phyloP scores from a whole-genome alignment of 1,140 invertebrate genomes.

The Apocrypta bakeri region DNA sequence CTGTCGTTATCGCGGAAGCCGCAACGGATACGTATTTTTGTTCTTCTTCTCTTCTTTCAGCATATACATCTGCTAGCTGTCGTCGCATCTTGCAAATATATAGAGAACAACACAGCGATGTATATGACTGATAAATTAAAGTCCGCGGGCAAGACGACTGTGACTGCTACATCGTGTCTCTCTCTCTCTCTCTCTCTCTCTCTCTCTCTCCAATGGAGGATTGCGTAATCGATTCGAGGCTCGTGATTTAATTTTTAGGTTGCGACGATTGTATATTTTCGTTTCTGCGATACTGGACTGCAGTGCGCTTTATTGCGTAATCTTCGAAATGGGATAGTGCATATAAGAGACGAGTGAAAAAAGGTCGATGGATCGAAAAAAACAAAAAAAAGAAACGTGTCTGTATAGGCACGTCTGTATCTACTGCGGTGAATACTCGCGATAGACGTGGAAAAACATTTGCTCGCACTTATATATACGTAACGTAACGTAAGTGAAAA shows the following conservation, averaged over 20 bases:
- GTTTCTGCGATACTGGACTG: too few relatives aligned
- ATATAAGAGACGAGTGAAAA: too few relatives aligned
- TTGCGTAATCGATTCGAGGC: not conserved
- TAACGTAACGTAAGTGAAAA: too few relatives aligned
- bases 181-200: too few relatives aligned
- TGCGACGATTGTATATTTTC: too few relatives aligned
- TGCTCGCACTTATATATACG: too few relatives aligned
- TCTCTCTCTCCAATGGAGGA: too few relatives aligned
- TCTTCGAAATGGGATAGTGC: too few relatives aligned
- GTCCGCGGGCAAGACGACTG: not conserved
- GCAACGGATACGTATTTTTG: not conserved
- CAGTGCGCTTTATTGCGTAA: too few relatives aligned
- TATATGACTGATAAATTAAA: not conserved
- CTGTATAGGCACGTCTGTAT: not conserved
- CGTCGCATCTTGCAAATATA: not conserved
- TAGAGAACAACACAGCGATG: not conserved
- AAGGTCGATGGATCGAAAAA: not conserved
- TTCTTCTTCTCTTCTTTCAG: not conserved
- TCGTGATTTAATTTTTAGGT: not conserved
- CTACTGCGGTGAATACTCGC: too few relatives aligned
- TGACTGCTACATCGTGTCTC: too few relatives aligned
- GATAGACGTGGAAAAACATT: too few relatives aligned
- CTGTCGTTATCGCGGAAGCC: not conserved
- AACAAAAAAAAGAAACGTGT: not conserved
- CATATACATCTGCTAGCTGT: not conserved